Evolutionary conservation across 2,113 vertebrate species (phyloP), one percentile per base, ranked within the genome.

Genomic region (Caloenas nicobarica): DNA sequence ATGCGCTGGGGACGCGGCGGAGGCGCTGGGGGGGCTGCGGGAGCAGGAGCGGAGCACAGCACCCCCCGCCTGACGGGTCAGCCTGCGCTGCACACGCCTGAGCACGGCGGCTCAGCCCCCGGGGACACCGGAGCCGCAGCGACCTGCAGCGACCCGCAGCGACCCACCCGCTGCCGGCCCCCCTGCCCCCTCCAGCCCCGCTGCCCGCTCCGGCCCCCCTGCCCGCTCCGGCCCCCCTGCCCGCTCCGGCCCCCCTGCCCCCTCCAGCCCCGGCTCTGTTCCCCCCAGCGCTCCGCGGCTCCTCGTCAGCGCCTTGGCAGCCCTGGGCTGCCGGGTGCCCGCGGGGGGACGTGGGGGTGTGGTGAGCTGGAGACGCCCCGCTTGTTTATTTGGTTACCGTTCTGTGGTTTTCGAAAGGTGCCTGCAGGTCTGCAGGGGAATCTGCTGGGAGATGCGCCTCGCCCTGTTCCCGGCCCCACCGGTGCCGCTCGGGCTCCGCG

Each of bases 381-480:
- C 61, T 74, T 86, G 93, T 90, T 91, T 92, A 80, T 90, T 96
- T 81, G 96, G 94, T 90, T 93, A 46, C 93, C 76, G 92, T 46
- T 88, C 24, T 84, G 95, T 81, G 96, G 96, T 96, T 97, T 94
- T 38, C 14, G 8, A 46, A 82, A 94, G 95, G 96, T 97, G 97
- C 97, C 97, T 95, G 71, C 97, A 70, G 97, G 92, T 95, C 97
- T 96, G 95, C 94, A 86, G 89, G 91, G 92, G 93, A 16, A 92
- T 61, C 95, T 61, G 95, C 89, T 85, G 90, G 42, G 40, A 68
- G 83, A 87, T 51, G 86, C 22, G 88, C 84, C 97, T 95, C 96
- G 58, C 95, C 96, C 96, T 80, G 88, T 85, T 85, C 94, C 86
- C 28, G 90, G 72, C 78, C 62, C 62, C 7, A 83, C 65, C 54